Percentiles rank a stretch among this genome's conserved stretches.
phyloP scores from a whole-genome alignment of 2,797 vertebrate genomes.

The Alauda arvensis region DNA sequence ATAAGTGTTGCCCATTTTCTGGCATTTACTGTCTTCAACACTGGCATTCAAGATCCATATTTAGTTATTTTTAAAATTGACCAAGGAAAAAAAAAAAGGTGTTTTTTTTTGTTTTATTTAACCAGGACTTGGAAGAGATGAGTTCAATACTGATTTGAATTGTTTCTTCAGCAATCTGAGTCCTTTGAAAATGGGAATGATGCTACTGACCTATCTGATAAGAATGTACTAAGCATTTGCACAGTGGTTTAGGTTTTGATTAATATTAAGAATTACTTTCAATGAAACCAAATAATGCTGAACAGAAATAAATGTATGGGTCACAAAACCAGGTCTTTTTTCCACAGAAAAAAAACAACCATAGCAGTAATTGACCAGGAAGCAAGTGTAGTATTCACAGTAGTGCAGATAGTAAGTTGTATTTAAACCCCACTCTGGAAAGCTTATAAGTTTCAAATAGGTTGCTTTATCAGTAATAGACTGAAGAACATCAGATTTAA shows the following conservation, averaged over 20 bases:
- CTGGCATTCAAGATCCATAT: not conserved
- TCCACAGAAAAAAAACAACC: not conserved
- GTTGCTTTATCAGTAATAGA: not conserved
- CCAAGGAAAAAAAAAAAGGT: fast-evolving
- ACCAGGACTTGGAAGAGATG: not conserved
- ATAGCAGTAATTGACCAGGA: not conserved
- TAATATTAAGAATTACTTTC: not conserved
- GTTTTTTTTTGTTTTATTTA: not conserved
- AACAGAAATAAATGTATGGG: not conserved
- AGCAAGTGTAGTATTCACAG: not conserved
- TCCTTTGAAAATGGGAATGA: not conserved
- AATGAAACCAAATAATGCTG: not conserved
- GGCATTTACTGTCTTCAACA: not conserved
- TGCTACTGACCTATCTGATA: not conserved
- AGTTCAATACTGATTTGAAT: not conserved
- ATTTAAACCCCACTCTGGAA: not conserved
- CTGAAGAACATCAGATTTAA: not conserved
- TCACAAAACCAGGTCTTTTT: not conserved
- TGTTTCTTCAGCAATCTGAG: not conserved
- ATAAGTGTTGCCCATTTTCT: not conserved
- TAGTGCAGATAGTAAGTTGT: not conserved
- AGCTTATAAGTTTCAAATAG: not conserved
- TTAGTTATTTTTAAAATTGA: not conserved
- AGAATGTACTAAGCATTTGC: not conserved
- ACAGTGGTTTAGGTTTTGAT: not conserved